A percentile compares a stretch with the other conserved stretches of the same genome.
phyloP scores from a whole-genome alignment of 2,113 vertebrate species.

The Pavo muticus region DNA sequence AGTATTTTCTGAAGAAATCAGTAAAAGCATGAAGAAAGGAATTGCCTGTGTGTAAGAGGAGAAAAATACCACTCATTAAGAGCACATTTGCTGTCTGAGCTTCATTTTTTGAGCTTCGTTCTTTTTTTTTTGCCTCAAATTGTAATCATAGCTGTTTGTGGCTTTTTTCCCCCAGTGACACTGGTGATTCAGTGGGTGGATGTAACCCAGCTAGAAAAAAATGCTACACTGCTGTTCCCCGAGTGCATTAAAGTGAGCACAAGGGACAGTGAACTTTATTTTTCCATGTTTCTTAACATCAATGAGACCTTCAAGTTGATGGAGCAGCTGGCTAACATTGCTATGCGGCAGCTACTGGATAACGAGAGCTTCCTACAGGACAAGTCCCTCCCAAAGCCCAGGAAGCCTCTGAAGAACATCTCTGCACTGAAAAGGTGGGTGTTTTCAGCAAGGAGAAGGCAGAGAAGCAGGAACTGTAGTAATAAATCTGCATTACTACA shows the following conservation, averaged over 20 bases:
- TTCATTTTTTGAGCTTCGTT: not conserved
- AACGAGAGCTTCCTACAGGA: constrained; percentile 90
- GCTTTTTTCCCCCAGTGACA: constrained; percentile 80
- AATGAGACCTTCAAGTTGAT: constrained; percentile 96
- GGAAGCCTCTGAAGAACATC: constrained; percentile 89
- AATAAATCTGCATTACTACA: not conserved
- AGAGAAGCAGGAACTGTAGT: not conserved
- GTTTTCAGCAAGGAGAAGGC: constrained; percentile 2
- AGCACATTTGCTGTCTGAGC: not conserved
- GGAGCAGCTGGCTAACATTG: constrained; percentile 97
- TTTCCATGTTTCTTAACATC: constrained; percentile 98
- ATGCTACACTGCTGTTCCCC: constrained; percentile 92
- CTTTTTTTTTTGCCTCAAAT: not conserved
- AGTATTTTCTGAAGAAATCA: not conserved
- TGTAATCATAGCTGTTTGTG: not conserved
- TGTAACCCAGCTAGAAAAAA: constrained; percentile 94
- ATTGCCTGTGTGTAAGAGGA: not conserved
- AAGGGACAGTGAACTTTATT: constrained; percentile 89
- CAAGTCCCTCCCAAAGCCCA: constrained; percentile 86
- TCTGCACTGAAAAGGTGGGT: constrained; percentile 89
- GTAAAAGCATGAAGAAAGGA: not conserved
- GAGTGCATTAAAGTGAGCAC: constrained; percentile 95
- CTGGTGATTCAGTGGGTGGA: constrained; percentile 96
- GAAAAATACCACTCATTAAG: not conserved
- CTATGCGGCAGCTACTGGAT: constrained; percentile 94